phyloP scores from a whole-genome alignment of 2,888 invertebrate genomes.

The Leptarthrus brevirostris region DNA sequence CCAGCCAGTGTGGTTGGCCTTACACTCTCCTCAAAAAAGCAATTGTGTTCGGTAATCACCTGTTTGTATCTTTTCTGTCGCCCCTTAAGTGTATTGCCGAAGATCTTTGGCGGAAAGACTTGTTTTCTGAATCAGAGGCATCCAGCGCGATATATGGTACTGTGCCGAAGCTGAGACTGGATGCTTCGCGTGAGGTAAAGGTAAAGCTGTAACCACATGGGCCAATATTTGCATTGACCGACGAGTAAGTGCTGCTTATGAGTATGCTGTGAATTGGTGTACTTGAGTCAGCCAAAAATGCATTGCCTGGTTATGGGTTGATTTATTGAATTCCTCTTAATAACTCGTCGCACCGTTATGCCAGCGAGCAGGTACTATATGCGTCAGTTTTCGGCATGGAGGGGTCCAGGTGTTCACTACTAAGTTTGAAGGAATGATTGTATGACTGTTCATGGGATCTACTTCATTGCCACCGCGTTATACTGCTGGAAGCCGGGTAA shows the following conservation, averaged over 20 bases:
- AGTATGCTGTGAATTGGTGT: conserved; percentile 18
- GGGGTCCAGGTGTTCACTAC: too few relatives aligned
- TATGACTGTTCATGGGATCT: not conserved
- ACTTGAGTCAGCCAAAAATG: conserved; percentile 29
- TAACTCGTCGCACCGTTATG: conserved; percentile 38
- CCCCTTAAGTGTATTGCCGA: not conserved
- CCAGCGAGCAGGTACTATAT: conserved; percentile 1
- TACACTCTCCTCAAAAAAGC: conserved; percentile 16
- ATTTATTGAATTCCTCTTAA: conserved; percentile 44
- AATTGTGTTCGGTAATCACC: conserved; percentile 42
- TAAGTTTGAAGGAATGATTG: not conserved
- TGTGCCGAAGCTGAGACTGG: too few relatives aligned
- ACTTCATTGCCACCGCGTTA: conserved; percentile 29
- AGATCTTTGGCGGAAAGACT: not conserved
- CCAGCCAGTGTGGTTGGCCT: not conserved
- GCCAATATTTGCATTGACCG: conserved; percentile 19
- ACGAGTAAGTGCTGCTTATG: not conserved
- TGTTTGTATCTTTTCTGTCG: conserved; percentile 9
- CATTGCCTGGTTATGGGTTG: conserved; percentile 32
- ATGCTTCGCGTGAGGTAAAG: too few relatives aligned
- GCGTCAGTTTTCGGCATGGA: too few relatives aligned
- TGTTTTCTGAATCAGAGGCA: not conserved
- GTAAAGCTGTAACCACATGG: not conserved
- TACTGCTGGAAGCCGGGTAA: not conserved
- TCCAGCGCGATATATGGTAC: not conserved